Evolutionary conservation across 2,113 vertebrate species (phyloP), one percentile per base, ranked within the genome.

Genomic region (Notarius lentiginosus): DNA sequence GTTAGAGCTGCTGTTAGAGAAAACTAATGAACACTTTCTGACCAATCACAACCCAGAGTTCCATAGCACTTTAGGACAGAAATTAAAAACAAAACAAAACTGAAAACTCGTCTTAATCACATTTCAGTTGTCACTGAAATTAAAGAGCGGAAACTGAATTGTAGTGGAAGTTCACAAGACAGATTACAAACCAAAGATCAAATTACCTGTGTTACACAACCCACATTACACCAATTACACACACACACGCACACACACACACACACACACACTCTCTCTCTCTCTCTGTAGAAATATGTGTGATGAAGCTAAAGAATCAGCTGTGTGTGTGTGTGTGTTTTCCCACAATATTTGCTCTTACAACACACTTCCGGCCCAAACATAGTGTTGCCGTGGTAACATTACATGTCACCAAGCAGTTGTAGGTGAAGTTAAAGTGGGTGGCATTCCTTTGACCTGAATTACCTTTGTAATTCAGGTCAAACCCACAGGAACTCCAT

Each of bases 291-390:
- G 41, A 41, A 41, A 41, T 41, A 41, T 41, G 41, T 41, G 41
- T 41, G 41, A 41, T 41, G 41, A 41, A 41, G 41, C 41, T 4
- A 41, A 41, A 41, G 41, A 41, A 41, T 41, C 4, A 41, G 41
- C 41, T 53, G 41, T 51, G 47, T 66, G 51, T 55, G 63, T 66
- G 30, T 58, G 12, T 75, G 22, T 75, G n/a, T 66, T 66, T 82
- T 82, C 81, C 47, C 81, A 82, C 81, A 82, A 17, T 53, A 77
- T 22, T 77, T 82, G 81, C 61, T 83, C 61, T 83, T 83, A 83
- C 63, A 24, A 66, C 47, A 83, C 61, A 83, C 81, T 83, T 83
- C 81, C 81, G 24, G 41, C 24, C 47, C 61, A 83, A 83, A 83
- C 81, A 83, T 47, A 17, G 47, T 10, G 15, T 83, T 83, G 81